phyloP scores from a whole-genome alignment of 2,888 invertebrate species.

The Heliconius cydno region DNA sequence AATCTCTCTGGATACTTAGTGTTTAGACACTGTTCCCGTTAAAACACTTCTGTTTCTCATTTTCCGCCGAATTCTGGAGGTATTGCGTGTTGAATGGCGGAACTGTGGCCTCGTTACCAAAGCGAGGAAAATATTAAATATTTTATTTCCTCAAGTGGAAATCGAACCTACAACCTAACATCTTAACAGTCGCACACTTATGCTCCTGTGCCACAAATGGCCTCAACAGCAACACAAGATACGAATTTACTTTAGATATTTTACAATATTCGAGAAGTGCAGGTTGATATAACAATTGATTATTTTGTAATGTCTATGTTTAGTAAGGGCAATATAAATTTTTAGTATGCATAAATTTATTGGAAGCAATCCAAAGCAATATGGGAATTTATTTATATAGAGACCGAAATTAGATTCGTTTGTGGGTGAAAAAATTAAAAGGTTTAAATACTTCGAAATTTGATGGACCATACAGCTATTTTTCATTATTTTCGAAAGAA shows the following conservation, averaged over 20 bases:
- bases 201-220: no score
- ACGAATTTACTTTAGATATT: not conserved
- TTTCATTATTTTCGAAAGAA: no score
- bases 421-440: not conserved
- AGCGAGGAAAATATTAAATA: not conserved
- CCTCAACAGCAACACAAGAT: not conserved
- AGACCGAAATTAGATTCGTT: constrained; percentile 3
- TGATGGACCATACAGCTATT: not conserved
- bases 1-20: not conserved
- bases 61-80: not conserved
- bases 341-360: constrained; percentile 7
- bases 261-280: not conserved
- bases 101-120: not conserved
- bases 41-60: not conserved
- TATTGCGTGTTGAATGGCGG: not conserved
- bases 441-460: not conserved
- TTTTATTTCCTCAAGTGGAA: not conserved
- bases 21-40: not conserved
- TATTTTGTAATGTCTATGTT: not conserved
- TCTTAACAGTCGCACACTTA: not conserved
- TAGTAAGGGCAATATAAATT: not conserved
- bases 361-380: constrained; percentile 5
- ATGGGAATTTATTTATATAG: not conserved
- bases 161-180: not conserved
- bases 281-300: no score